Conservation (phyloP, 2,888 invertebrate species). For the Camptogramma bilineatum region DNA sequence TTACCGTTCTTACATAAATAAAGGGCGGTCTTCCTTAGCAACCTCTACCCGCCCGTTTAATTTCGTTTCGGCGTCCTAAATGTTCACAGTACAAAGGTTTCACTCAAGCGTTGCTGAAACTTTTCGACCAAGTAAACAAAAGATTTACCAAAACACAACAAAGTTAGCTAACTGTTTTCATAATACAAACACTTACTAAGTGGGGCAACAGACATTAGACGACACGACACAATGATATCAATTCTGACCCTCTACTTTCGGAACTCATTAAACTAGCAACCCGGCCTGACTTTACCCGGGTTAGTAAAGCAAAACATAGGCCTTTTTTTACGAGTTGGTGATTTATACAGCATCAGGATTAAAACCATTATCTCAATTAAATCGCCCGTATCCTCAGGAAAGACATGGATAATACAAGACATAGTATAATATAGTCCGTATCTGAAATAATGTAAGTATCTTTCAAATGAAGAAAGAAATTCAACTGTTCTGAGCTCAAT, state of each 20-base stretch:
- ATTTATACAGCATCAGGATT: too few species aligned
- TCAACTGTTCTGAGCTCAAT: too few species aligned
- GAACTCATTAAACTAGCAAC: too few species aligned
- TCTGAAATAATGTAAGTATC: too few species aligned
- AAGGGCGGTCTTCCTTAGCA: background rate
- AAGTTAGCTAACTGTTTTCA: constrained; percentile 36
- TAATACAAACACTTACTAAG: constrained; percentile 33
- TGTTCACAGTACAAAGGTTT: constrained; percentile 33
- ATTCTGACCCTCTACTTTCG: background rate
- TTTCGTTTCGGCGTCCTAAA: constrained; percentile 19
- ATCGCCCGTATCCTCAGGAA: too few species aligned
- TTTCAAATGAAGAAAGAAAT: too few species aligned
- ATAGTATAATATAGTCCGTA: too few species aligned
- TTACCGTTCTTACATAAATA: background rate
- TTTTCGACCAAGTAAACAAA: constrained; percentile 36
- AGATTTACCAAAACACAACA: constrained; percentile 39
- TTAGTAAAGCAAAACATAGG: too few species aligned
- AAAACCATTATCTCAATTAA: too few species aligned
- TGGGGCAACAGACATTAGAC: background rate
- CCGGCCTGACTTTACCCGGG: too few species aligned
- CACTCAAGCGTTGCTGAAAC: constrained; percentile 25
- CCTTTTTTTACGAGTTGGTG: too few species aligned
- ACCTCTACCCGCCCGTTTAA: background rate
- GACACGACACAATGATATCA: background rate
- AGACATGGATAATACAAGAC: too few species aligned